Base-by-base conservation (phyloP, 2,888 invertebrate species). In the Mechanitis messenoides region DNA sequence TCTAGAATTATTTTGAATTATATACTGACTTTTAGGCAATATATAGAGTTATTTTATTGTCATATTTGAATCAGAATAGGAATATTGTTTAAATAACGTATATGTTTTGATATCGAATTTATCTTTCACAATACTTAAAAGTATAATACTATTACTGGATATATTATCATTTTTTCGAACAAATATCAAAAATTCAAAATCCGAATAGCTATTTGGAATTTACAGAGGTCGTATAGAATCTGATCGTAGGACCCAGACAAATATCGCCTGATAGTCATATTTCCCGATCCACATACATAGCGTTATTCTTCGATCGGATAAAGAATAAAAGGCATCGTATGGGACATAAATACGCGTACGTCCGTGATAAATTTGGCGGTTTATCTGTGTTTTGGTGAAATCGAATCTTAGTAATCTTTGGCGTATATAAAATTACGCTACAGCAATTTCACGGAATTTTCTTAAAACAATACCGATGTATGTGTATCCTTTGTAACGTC, bases 271-370 rank as follows among this genome's bases (percentile, higher is more conserved):
- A 53, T 58, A 66, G 65, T 65, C 65, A 70, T 70, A 70, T 69
- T 66, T 68, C 60, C 59, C 61, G 56, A 60, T 64, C 64, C 66
- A 58, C 58, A 61, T 61, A 61, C 58, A 50, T 61, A 62, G 46
- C 55, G 50, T n/a, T 68, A 57, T 62, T 63, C 66, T 64, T 65
- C 63, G 59, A 68, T 68, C 64, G 62, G 67, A 69, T 69, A 66
- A 68, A 66, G 61, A 50, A 69, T 66, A 65, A 65, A 67, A 67
- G 65, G 67, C 64, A 67, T 64, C 66, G 64, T 63, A 64, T 60
- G 64, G 60, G 56, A 62, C 61, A 62, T 63, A 62, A 67, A 67
- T 63, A 63, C 63, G 60, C 56, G 60, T 46, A 46, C 58, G 55
- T 56, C 45, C 47, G 68, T 68, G 62, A 64, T 69, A 68, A 69